Percentiles rank a stretch among this genome's conserved stretches.
These are phyloP conservation scores for Melipona quadrifasciata DNA, from an alignment of 1,140 invertebrate species.

Conservation along the genomic window DNA sequence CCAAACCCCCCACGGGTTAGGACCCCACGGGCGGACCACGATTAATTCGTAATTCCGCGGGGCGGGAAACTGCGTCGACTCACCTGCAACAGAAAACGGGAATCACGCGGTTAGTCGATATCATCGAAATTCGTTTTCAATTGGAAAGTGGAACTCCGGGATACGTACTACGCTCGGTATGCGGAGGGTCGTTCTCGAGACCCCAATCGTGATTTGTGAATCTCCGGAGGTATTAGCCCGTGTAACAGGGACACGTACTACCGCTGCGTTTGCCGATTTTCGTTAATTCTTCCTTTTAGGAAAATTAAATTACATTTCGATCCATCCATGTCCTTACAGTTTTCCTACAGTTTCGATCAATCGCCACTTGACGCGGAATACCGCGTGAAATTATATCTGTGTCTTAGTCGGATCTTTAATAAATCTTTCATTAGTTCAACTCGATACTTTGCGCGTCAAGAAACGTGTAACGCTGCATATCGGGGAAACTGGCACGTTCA, in stretches of 20 bases:
- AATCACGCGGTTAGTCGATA: slow-evolving; percentile 46
- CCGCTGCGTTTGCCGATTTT: background rate
- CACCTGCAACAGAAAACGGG: slow-evolving; percentile 64
- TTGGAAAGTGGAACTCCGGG: background rate
- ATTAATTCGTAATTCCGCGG: slow-evolving; percentile 60
- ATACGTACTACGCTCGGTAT: background rate
- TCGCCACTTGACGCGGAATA: too few relatives aligned
- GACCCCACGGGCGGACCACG: slow-evolving; percentile 15
- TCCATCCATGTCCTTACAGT: background rate
- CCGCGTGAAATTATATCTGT: too few relatives aligned
- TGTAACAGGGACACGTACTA: background rate
- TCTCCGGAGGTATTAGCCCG: background rate
- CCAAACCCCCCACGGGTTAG: background rate
- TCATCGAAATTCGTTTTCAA: background rate
- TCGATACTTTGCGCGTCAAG: too few relatives aligned
- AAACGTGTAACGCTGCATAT: too few relatives aligned
- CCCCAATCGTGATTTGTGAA: background rate
- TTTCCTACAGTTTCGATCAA: too few relatives aligned
- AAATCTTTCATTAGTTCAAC: too few relatives aligned
- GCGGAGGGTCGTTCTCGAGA: background rate
- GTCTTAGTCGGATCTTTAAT: too few relatives aligned
- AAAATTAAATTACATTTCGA: background rate
- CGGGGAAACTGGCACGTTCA: too few relatives aligned
- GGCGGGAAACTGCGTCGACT: slow-evolving; percentile 39
- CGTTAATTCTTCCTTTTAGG: background rate